Evolutionary conservation across 2,888 invertebrate species (phyloP), one percentile per base, ranked within the genome.

Genomic region (Neoaliturus tenellus): DNA sequence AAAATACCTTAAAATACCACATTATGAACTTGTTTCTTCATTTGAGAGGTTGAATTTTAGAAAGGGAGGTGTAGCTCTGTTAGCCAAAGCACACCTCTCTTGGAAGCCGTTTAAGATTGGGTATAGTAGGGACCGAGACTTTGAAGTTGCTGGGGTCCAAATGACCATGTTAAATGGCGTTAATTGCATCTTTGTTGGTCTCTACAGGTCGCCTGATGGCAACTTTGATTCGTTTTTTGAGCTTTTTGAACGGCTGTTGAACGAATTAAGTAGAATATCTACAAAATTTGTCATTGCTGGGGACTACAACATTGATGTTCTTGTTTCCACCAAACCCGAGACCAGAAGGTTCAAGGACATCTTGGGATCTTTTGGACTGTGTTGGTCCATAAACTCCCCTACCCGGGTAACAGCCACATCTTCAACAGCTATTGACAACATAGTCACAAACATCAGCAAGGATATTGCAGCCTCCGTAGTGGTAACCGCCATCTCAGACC

Each of bases 201-300:
- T 58, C n/a, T 58, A 58, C 20, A 67, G 67, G 31, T 67, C 67
- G 28, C 67, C 67, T 17, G 25, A 67, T 28, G 67, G 67, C 6
- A 28, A 67, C 25, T 8, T 23, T 23, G 5, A 67, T 23, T 14
- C 6, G 17, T 67, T 67, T 28, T 67, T 67, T 58, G 20, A 10
- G 8, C 12, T n/a, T n/a, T 58, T 58, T 58, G 58, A 58, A 58
- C 58, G 8, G 8, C 20, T 58, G 12, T 20, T 58, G 58, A 12
- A 10, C 20, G 20, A 58, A 8, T 12, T 58, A 23, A 58, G n/a
- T 8, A 58, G 6, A 20, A 58, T 8, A 58, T 12, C 8, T 20
- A 58, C 12, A 10, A 10, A 58, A 8, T 58, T 58, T 58, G 58
- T 58, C 12, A n/a, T n/a, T n/a, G n/a, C n/a, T n/a, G n/a, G n/a